Conservation (phyloP, 2,888 invertebrate genomes). For the Parasteatoda lunata region DNA sequence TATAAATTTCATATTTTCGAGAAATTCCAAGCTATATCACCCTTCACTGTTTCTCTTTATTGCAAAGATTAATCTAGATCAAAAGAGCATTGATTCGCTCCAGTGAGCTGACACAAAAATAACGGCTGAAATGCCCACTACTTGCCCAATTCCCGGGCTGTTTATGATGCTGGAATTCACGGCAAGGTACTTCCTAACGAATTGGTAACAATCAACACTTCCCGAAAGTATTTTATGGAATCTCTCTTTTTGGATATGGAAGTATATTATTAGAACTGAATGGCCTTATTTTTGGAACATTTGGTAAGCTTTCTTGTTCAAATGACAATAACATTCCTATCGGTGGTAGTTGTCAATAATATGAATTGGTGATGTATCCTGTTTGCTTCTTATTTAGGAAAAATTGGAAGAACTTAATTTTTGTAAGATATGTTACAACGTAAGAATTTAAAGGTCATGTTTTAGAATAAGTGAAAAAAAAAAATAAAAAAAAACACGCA, state of each 20-base stretch:
- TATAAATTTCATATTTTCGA: too few species aligned
- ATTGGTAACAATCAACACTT: conserved; percentile 41
- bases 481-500: too few species aligned
- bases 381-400: not conserved
- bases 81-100: conserved; percentile 16
- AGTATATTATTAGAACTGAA: conserved; percentile 29
- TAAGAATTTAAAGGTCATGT: too few species aligned
- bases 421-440: too few species aligned
- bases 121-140: conserved; percentile 12
- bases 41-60: too few species aligned
- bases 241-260: conserved; percentile 11
- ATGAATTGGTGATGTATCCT: not conserved
- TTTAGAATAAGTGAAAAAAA: too few species aligned
- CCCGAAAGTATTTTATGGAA: conserved; percentile 14
- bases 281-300: conserved; percentile 6
- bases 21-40: too few species aligned
- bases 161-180: conserved; percentile 45
- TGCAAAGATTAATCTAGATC: conserved; percentile 13
- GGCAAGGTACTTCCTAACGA: conserved; percentile 20
- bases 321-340: too few species aligned
- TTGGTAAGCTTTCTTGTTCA: too few species aligned
- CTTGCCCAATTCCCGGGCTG: not conserved
- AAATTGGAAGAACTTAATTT: too few species aligned
- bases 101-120: conserved; percentile 29
- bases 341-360: conserved; percentile 19